A percentile compares a stretch with the other conserved stretches of the same genome.
These are phyloP conservation scores for Lepidurus couesii DNA, from an alignment of 1,140 invertebrate genomes.

Conservation along the genomic window DNA sequence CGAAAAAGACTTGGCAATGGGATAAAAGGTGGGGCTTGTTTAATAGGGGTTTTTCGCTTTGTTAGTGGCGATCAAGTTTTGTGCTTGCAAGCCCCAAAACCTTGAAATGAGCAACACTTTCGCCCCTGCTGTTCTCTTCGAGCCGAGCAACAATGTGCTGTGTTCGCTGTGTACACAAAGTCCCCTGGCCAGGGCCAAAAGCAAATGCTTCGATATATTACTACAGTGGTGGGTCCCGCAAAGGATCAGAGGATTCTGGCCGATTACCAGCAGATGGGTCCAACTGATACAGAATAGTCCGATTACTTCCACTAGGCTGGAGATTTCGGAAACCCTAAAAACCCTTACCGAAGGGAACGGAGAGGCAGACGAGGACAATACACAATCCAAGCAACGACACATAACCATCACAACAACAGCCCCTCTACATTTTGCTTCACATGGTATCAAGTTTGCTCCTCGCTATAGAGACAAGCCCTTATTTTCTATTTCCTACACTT, in stretches of 20 bases:
- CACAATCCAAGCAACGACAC: conserved; percentile 6
- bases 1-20: not conserved
- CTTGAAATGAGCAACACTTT: conserved; percentile 15
- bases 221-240: conserved; percentile 12
- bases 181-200: not conserved
- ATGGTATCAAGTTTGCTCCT: not conserved
- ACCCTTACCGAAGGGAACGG: not conserved
- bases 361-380: not conserved
- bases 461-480: not conserved
- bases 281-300: conserved; percentile 17
- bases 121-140: not conserved
- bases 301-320: conserved; percentile 16
- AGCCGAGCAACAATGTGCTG: not conserved
- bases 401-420: conserved; percentile 8
- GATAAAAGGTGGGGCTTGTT: not conserved
- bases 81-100: not conserved
- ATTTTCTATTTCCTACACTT: not conserved
- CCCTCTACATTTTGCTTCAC: not conserved
- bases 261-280: conserved; percentile 20
- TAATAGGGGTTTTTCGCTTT: not conserved
- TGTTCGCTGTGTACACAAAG: conserved; percentile 8
- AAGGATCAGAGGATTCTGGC: conserved; percentile 21
- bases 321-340: not conserved
- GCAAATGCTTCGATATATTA: not conserved
- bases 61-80: conserved; percentile 3